Percentiles rank a stretch among this genome's conserved stretches.
Evolutionary conservation across 2,888 invertebrate species (phyloP).

Genomic region (Nezara viridula): DNA sequence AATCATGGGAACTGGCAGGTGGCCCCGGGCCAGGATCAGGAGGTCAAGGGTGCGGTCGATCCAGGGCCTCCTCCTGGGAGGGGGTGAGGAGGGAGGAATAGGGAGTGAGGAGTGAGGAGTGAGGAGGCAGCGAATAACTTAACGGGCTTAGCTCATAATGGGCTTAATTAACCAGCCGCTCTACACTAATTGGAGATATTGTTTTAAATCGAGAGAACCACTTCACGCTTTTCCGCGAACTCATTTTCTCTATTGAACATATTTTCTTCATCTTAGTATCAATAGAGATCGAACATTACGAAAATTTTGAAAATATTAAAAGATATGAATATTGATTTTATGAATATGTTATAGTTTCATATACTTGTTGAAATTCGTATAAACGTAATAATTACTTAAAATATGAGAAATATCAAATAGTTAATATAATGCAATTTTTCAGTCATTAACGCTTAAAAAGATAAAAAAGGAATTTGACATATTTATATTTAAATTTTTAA

Average conservation of each 20-base stretch:
- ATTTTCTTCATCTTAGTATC: not conserved
- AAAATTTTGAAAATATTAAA: not conserved
- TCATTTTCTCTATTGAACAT: not conserved
- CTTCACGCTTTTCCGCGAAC: not conserved
- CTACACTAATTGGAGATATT: not conserved
- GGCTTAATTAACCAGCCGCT: not conserved
- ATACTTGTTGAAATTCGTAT: too few species aligned
- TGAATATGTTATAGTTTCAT: too few species aligned
- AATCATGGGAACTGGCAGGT: slow-evolving; percentile 22
- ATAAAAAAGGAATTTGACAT: too few species aligned
- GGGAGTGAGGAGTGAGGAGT: not conserved
- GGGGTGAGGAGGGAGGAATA: not conserved
- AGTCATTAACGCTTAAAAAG: too few species aligned
- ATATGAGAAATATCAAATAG: too few species aligned
- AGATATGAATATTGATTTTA: not conserved
- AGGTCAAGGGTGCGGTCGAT: slow-evolving; percentile 51
- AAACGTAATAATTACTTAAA: too few species aligned
- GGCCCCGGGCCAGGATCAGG: not conserved
- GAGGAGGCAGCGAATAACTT: slow-evolving; percentile 13
- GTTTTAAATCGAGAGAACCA: not conserved
- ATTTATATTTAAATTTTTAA: too few species aligned
- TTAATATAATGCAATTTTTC: too few species aligned
- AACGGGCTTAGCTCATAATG: slow-evolving; percentile 19
- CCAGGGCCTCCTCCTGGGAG: slow-evolving; percentile 4
- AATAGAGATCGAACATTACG: not conserved